Evolutionary conservation across 2,888 invertebrate genomes (phyloP), one percentile per base, ranked within the genome.

Genomic region (Kryphioiulus occultus): DNA sequence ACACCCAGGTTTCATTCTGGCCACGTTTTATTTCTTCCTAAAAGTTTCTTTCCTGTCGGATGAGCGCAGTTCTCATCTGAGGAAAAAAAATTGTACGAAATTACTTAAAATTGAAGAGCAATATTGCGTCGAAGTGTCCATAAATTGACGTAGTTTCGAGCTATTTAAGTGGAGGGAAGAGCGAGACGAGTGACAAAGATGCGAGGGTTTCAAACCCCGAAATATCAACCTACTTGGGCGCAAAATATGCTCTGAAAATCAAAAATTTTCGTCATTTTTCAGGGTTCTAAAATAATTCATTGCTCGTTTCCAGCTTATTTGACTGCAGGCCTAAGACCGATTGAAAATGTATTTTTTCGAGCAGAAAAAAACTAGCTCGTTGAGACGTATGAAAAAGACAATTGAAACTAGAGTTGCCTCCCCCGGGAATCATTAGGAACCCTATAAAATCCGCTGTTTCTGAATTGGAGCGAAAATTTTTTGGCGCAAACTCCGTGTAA

Each of bases 221-320:
- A 59, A 59, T 59, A 59, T 9, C 12, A 22, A 19, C 59, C 59
- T n/a, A 59, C n/a, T 59, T 59, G 15, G n/a, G 22, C 59, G 59
- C 22, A 59, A n/a, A 59, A 59, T 59, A 47, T 47, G 59, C n/a
- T 15, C 59, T 59, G 22, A 59, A 59, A 59, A 59, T 59, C 59
- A 59, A 59, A n/a, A 59, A 59, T 59, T 59, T 59, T 59, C 59
- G 59, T 59, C 59, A 59, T 59, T 59, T 59, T 59, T 59, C n/a
- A 59, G 59, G 19, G 59, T 15, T 59, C 59, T 59, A n/a, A 59
- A 59, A 59, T 59, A 59, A 59, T 3, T 59, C 59, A 59, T 59
- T 59, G 19, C n/a, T 59, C 15, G 59, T 22, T 59, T 59, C n/a
- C 59, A n/a, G 59, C 59, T 59, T 59, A 59, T 59, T 59, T 59